phyloP scores from a whole-genome alignment of 2,888 invertebrate genomes.

The Dasypolia templi region DNA sequence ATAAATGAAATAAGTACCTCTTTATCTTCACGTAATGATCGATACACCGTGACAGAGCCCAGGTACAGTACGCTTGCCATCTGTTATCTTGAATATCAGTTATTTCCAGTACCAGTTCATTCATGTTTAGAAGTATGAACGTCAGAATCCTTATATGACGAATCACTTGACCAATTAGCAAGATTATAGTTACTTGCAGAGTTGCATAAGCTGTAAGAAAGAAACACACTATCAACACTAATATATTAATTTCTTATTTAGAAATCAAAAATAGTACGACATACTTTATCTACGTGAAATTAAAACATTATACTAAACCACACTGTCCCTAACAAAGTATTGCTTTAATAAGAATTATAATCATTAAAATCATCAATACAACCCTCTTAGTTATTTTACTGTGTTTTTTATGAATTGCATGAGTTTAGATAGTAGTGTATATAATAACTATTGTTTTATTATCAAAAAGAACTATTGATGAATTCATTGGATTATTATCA shows the following conservation, averaged over 20 bases:
- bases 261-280: background rate
- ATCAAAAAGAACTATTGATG: no score
- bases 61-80: slow-evolving; percentile 78
- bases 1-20: slow-evolving; percentile 68
- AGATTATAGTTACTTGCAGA: slow-evolving; percentile 81
- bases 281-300: background rate
- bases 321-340: background rate
- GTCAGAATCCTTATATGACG: slow-evolving; percentile 81
- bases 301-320: background rate
- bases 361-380: no score
- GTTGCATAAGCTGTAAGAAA: slow-evolving; percentile 80
- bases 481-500: background rate
- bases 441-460: background rate
- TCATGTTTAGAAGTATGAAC: slow-evolving; percentile 78
- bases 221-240: background rate
- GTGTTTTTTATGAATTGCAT: no score
- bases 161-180: slow-evolving; percentile 82
- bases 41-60: slow-evolving; percentile 78
- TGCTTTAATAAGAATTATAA: no score
- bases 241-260: background rate
- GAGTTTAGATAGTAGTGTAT: background rate
- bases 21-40: slow-evolving; percentile 81
- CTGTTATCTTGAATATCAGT: slow-evolving; percentile 60
- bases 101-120: slow-evolving; percentile 77
- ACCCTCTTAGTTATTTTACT: no score